Conservation (phyloP, 2,113 vertebrate species). For the Phaethornis superciliosus region DNA sequence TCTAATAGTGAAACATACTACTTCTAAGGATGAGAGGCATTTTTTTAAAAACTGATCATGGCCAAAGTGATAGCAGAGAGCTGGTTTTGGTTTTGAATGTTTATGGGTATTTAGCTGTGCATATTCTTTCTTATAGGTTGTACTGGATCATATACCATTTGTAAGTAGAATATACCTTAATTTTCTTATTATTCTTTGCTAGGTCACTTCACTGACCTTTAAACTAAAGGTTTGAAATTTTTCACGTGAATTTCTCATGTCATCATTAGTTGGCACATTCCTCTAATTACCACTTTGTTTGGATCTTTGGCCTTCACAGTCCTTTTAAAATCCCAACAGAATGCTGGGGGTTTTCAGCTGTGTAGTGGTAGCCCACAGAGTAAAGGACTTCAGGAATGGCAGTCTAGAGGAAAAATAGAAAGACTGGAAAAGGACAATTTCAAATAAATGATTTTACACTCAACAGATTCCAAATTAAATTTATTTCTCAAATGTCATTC, state of each 20-base stretch:
- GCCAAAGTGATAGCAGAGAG: not conserved
- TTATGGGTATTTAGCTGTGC: not conserved
- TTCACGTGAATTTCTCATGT: not conserved
- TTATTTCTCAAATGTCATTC: not conserved
- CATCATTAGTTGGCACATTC: not conserved
- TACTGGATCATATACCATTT: not conserved
- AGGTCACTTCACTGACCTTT: not conserved
- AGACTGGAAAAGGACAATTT: not conserved
- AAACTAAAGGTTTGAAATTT: not conserved
- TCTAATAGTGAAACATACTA: not conserved
- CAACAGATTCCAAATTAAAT: not conserved
- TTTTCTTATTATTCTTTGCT: not conserved
- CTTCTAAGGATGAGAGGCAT: not conserved
- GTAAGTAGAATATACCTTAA: not conserved
- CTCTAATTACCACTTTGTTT: not conserved
- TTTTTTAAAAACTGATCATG: not conserved
- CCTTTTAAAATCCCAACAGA: not conserved
- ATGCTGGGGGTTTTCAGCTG: not conserved
- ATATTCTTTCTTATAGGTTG: not conserved
- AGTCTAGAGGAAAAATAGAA: not conserved
- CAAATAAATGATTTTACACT: not conserved
- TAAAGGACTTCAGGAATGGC: not conserved
- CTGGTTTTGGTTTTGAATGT: not conserved
- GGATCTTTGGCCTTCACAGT: not conserved
- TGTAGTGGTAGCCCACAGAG: not conserved